Evolutionary conservation across 2,113 vertebrate genomes (phyloP).

Genomic region (Ardeotis arabs): DNA sequence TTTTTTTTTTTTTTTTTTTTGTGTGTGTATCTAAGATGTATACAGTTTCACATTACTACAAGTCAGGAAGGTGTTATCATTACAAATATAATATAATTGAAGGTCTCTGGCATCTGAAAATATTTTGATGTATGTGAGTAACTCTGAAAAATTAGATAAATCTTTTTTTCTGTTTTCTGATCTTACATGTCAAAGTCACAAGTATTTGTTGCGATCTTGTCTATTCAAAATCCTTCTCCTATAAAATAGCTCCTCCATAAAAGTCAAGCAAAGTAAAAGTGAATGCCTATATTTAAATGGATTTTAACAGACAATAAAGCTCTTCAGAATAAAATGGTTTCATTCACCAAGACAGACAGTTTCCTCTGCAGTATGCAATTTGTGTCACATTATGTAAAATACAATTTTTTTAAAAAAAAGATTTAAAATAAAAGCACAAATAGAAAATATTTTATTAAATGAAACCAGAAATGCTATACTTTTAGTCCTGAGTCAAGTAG

Average conservation of each 20-base stretch:
- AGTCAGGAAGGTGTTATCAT: background rate
- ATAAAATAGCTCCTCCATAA: slow-evolving; percentile 67
- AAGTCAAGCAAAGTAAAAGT: slow-evolving; percentile 74
- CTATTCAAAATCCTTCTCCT: slow-evolving; percentile 60
- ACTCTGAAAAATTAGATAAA: slow-evolving; percentile 28
- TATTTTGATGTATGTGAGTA: slow-evolving; percentile 35
- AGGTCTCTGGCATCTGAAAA: background rate
- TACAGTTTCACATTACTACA: background rate
- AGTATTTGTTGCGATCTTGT: slow-evolving; percentile 73
- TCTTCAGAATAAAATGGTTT: slow-evolving; percentile 76
- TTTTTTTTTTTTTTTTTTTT: too few species aligned
- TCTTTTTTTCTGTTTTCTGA: slow-evolving; percentile 51
- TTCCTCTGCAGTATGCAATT: slow-evolving; percentile 71
- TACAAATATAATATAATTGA: slow-evolving; percentile 9
- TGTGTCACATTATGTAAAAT: slow-evolving; percentile 76
- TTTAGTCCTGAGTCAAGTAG: slow-evolving; percentile 35
- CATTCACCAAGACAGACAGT: slow-evolving; percentile 70
- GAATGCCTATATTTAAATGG: slow-evolving; percentile 76
- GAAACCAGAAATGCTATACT: background rate
- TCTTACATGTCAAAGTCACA: slow-evolving; percentile 59
- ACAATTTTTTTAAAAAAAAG: slow-evolving; percentile 65
- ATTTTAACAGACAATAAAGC: slow-evolving; percentile 78
- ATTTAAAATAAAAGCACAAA: slow-evolving; percentile 63
- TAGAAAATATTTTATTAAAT: slow-evolving; percentile 59
- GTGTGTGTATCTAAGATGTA: background rate